Base-by-base conservation (phyloP, 1,140 invertebrate genomes). In the Muscidifurax raptorellus region DNA sequence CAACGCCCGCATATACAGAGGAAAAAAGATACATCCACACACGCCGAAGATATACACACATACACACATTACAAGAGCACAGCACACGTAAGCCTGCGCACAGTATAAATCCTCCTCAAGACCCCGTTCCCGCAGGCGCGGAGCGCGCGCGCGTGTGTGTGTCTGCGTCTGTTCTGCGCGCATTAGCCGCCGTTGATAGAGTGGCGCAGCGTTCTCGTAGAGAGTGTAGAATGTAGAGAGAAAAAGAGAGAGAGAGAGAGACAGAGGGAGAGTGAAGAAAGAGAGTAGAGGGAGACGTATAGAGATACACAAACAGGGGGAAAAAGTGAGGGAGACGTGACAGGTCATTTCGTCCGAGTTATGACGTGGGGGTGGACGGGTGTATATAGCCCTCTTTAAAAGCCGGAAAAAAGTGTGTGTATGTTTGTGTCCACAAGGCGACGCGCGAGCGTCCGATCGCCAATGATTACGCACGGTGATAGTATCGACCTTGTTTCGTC, bases 51-150 rank as follows among this genome's bases (percentile, higher is more conserved):
- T 40, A 0, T 40, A 40, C 52, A n/a, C 52, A n/a, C 52, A n/a
- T 18, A 5, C 13, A 32, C 15, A 28, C 69, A 72, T 28, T 1
- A 28, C 28, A 74, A 74, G n/a, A 77, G 15, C 47, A 25, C 75
- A 44, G 7, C 76, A 36, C 28, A 36, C 28, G 32, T 47, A 79
- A 28, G 25, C 76, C 13, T 28, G n/a, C 76, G 36, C 47, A 66
- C 76, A 28, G 28, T 79, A 28, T 30, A 69, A 69, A 79, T 82
- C 86, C 80, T 79, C 84, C 87, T 88, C 87, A 87, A 86, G 84
- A 86, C 82, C 80, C 86, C 87, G 87, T 86, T 87, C 87, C 86
- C 74, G 66, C 84, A 28, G 22, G 30, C 28, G 32, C 84, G 84
- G 72, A 72, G 28, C 18, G 64, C 40, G 72, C n/a, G 28, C 78